Base-by-base conservation (phyloP, 2,797 vertebrate species). In the Intellagama lesueurii region DNA sequence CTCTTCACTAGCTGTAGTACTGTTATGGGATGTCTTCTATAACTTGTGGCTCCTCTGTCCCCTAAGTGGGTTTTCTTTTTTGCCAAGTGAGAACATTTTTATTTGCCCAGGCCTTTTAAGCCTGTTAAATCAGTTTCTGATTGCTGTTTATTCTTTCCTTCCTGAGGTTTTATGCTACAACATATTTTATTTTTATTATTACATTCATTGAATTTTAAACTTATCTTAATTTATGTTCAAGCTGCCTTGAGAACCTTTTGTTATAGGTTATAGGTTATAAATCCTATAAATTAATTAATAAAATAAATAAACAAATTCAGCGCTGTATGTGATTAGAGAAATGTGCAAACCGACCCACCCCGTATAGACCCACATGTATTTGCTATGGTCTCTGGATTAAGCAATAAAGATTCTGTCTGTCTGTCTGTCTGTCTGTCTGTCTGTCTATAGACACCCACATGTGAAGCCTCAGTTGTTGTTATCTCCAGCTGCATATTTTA, bases 401-500 rank as follows among this genome's bases (percentile, higher is more conserved):
- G 40, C 40, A 40, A 40, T 40, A 40, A 40, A 40, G 40, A 40
- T 40, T 40, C 40, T 40, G 40, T 40, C 40, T 40, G 40, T 40
- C 3, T 40, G 40, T 40, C 40, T 40, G 40, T 40, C 40, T 40
- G 40, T 40, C 3, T 40, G 40, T 40, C 40, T 40, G 40, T 40
- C 40, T 40, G 40, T 40, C 40, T 40, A 40, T 40, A 40, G 40
- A 40, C 30, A 40, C 30, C 28, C 17, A n/a, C 5, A 2, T 44
- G 69, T 24, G 3, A 60, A 22, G 70, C 56, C 70, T 77, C 60
- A 9, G 24, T 81, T 75, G n/a, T 90, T 92, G 91, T 52, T 81
- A 70, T 92, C 68, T 72, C 6, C n/a, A 30, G 30, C 40, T 68
- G n/a, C 26, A 86, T 86, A 82, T 86, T 92, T 93, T 69, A 86